These are phyloP conservation scores for Trogon surrucura DNA, from an alignment of 2,113 vertebrate species.

Conservation along the genomic window DNA sequence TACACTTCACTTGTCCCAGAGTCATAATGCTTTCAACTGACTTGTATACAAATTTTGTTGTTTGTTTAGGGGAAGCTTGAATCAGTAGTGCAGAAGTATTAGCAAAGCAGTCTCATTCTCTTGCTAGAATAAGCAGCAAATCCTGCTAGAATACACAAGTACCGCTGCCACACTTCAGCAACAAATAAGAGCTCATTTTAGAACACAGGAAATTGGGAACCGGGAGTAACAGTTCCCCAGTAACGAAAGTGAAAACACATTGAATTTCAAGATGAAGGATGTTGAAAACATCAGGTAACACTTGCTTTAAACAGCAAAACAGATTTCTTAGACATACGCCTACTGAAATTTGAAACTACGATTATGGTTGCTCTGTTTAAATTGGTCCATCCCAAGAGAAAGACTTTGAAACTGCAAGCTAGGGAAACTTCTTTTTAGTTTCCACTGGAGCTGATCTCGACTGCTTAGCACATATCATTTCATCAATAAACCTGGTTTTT, in stretches of 20 bases:
- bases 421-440: neutral
- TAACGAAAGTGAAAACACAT: neutral
- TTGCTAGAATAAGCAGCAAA: conserved; percentile 1
- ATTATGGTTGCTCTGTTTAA: neutral
- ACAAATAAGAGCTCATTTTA: neutral
- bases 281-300: neutral
- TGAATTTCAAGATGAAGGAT: neutral
- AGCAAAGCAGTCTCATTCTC: neutral
- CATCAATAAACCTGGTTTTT: neutral
- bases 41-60: neutral
- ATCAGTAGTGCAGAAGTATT: neutral
- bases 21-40: neutral
- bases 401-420: neutral
- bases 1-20: neutral
- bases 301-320: neutral
- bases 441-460: neutral
- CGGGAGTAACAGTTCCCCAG: neutral
- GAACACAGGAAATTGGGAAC: neutral
- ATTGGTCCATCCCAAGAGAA: neutral
- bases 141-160: neutral
- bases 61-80: conserved; percentile 17
- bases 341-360: neutral
- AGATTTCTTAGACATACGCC: neutral
- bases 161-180: neutral
- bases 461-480: neutral